Conservation (phyloP, 2,888 invertebrate genomes). For the Noctua fimbriata region DNA sequence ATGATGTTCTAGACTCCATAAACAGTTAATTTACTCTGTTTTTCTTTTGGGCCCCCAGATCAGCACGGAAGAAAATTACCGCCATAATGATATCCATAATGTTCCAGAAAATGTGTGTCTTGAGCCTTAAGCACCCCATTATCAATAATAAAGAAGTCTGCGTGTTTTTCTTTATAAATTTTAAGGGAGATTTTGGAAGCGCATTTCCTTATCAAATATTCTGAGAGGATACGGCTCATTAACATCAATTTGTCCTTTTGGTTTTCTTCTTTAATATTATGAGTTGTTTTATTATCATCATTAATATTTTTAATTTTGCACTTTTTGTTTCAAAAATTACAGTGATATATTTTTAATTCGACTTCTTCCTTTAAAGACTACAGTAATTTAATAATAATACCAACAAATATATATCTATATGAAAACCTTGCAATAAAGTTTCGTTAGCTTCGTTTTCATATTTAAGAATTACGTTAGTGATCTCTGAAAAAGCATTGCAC, state of each 20-base stretch:
- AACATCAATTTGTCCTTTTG: constrained; percentile 14
- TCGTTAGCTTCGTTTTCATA: constrained; percentile 36
- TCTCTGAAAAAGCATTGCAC: constrained; percentile 65
- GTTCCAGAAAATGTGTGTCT: constrained; percentile 47
- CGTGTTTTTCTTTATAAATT: constrained; percentile 40
- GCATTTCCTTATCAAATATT: constrained; percentile 35
- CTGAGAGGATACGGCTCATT: constrained; percentile 23
- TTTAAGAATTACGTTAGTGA: constrained; percentile 56
- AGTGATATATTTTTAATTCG: neutral
- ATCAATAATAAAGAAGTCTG: constrained; percentile 38
- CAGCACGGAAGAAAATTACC: constrained; percentile 49
- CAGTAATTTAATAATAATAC: neutral
- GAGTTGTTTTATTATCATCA: neutral
- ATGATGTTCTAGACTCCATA: neutral
- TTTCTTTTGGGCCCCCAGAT: constrained; percentile 29
- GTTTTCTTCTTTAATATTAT: constrained; percentile 1
- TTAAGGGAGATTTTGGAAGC: constrained; percentile 12
- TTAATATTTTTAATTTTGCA: constrained; percentile 27
- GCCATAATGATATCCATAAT: constrained; percentile 51
- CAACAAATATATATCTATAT: neutral
- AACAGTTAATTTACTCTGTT: constrained; percentile 38
- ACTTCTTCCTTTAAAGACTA: neutral
- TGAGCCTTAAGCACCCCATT: constrained; percentile 50
- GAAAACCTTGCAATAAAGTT: constrained; percentile 4
- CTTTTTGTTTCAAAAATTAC: neutral